phyloP scores from a whole-genome alignment of 2,888 invertebrate genomes.

The Conomelus anceps region DNA sequence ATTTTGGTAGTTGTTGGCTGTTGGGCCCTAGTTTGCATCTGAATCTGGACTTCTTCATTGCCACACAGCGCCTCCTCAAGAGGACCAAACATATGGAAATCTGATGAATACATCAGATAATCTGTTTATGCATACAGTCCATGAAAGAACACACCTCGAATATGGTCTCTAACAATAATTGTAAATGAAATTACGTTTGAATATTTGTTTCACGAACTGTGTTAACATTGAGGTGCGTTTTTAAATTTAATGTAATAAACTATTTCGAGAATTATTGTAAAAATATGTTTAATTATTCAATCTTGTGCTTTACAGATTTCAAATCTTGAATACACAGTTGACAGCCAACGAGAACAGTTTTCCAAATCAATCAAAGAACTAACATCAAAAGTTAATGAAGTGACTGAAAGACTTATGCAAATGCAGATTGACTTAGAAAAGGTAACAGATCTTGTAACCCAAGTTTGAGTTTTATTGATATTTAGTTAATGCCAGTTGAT shows the following conservation, averaged over 20 bases:
- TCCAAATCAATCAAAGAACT: slow-evolving; percentile 59
- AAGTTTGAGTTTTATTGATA: slow-evolving; percentile 49
- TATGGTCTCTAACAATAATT: too few species aligned
- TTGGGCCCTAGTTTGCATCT: too few species aligned
- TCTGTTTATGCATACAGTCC: too few species aligned
- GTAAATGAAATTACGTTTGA: too few species aligned
- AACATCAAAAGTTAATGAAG: slow-evolving; percentile 52
- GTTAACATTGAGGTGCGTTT: too few species aligned
- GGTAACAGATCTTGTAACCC: slow-evolving; percentile 62
- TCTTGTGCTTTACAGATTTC: slow-evolving; percentile 26
- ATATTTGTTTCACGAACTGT: too few species aligned
- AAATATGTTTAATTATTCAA: background rate
- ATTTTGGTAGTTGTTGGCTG: too few species aligned
- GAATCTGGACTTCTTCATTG: too few species aligned
- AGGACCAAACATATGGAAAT: too few species aligned
- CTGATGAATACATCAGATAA: too few species aligned
- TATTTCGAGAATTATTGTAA: background rate
- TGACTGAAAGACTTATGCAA: slow-evolving; percentile 55
- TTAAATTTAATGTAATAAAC: background rate
- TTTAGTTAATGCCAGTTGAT: background rate
- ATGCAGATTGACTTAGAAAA: slow-evolving; percentile 62
- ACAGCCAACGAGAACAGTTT: slow-evolving; percentile 52
- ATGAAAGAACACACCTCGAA: too few species aligned
- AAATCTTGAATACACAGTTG: slow-evolving; percentile 42
- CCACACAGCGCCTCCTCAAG: too few species aligned